phyloP scores from a whole-genome alignment of 64 coral and sea anemone genomes.

The Porites lutea region DNA sequence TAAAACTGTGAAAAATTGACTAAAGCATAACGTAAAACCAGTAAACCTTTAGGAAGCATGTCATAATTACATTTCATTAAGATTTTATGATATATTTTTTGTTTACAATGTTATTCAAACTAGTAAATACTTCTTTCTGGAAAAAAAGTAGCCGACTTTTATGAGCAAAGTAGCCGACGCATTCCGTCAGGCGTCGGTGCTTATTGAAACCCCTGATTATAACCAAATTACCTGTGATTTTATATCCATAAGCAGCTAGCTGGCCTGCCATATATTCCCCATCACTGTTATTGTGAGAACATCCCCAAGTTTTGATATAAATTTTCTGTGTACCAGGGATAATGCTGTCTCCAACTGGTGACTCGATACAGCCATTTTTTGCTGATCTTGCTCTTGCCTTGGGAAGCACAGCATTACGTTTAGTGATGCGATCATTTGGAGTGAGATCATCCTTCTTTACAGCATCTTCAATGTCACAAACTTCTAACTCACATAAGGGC shows the following conservation, averaged over 20 bases:
- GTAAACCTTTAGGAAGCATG: too few species aligned
- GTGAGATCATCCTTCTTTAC: conserved; percentile 82
- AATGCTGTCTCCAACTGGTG: conserved; percentile 82
- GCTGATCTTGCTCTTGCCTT: conserved; percentile 59
- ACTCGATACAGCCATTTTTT: conserved; percentile 27
- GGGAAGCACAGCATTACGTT: conserved; percentile 72
- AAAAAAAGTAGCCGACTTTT: too few species aligned
- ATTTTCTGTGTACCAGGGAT: conserved; percentile 97
- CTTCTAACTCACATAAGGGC: conserved; percentile 77
- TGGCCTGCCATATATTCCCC: conserved; percentile 99
- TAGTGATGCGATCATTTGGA: conserved; percentile 73
- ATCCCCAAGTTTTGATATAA: conserved; percentile 95
- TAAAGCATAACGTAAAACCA: too few species aligned
- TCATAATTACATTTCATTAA: too few species aligned
- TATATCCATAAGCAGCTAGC: conserved; percentile 95
- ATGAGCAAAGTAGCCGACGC: too few species aligned
- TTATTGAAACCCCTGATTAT: too few species aligned
- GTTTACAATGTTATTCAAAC: too few species aligned
- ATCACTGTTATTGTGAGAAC: conserved; percentile 98
- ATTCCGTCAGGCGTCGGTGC: too few species aligned
- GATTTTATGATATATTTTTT: too few species aligned
- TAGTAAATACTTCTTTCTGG: too few species aligned
- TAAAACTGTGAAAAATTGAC: too few species aligned
- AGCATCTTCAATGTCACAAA: conserved; percentile 99
- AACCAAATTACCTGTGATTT: conserved; percentile 77